Base-by-base conservation (phyloP, 2,888 invertebrate genomes). In the Eudasyphora cyanicolor region DNA sequence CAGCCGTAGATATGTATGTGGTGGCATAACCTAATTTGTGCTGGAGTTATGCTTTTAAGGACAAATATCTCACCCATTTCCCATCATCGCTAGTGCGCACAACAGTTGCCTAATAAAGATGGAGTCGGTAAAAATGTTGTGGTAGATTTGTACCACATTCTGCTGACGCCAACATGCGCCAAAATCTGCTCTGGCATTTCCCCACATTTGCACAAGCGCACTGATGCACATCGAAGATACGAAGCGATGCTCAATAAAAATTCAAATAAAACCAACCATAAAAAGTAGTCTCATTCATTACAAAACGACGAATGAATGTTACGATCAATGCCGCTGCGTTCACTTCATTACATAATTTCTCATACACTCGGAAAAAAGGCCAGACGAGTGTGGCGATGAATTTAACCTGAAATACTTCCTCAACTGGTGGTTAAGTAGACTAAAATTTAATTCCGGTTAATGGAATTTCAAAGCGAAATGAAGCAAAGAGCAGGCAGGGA, bases 41-140 rank as follows among this genome's bases (percentile, higher is more conserved):
- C n/a, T n/a, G n/a, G n/a, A n/a, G n/a, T n/a, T n/a, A n/a, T n/a
- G n/a, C 27, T 62, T 21, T 64, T 38, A 42, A 67, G 67, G 67
- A 67, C 67, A 67, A 10, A 35, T 38, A 21, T 12, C 14, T 67
- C 67, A 67, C 67, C 67, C 67, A 67, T 67, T 42, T 64, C 21
- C 45, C 45, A n/a, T n/a, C 12, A 32, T 6, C n/a, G n/a, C n/a
- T n/a, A n/a, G n/a, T n/a, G n/a, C n/a, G n/a, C n/a, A n/a, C n/a
- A n/a, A n/a, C n/a, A n/a, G n/a, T n/a, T n/a, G n/a, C n/a, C n/a
- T n/a, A n/a, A n/a, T n/a, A n/a, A n/a, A n/a, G n/a, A n/a, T n/a
- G n/a, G n/a, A n/a, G n/a, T n/a, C n/a, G n/a, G 6, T n/a, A 14
- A 45, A 2, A 64, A 38, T 19, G 19, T 64, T 8, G 35, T 19